These are phyloP conservation scores for Etheostoma spectabile DNA, from an alignment of 2,113 vertebrate genomes.

Conservation along the genomic window DNA sequence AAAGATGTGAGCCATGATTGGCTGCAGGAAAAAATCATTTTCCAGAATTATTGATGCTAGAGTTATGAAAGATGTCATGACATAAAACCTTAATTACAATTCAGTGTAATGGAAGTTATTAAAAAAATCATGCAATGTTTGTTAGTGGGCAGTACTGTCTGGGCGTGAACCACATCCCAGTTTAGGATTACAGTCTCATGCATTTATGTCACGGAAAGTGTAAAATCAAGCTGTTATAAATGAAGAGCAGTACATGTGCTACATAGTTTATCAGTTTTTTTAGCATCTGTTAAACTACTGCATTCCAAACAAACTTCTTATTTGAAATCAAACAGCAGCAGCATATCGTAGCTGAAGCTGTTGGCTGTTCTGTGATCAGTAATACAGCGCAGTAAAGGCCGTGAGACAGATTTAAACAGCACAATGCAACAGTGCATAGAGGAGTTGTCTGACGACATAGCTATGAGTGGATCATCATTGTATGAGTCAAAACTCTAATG, in stretches of 20 bases:
- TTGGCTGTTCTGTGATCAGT: neutral
- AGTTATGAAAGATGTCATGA: slow-evolving; percentile 18
- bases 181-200: neutral
- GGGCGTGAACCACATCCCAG: slow-evolving; percentile 8
- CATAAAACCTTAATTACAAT: neutral
- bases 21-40: neutral
- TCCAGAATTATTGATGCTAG: neutral
- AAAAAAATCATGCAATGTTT: neutral
- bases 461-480: slow-evolving; percentile 40
- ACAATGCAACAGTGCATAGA: neutral
- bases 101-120: neutral
- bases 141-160: neutral
- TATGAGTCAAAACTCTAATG: slow-evolving; percentile 34
- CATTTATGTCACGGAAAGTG: slow-evolving; percentile 26
- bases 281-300: neutral
- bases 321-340: neutral
- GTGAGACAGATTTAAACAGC: neutral
- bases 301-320: neutral
- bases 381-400: neutral
- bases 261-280: neutral
- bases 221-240: neutral
- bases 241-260: neutral
- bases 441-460: slow-evolving; percentile 22
- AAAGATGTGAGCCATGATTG: neutral
- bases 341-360: neutral